Evolutionary conservation across 2,888 invertebrate genomes (phyloP), one percentile per base, ranked within the genome.

Genomic region (Craniophora ligustri): DNA sequence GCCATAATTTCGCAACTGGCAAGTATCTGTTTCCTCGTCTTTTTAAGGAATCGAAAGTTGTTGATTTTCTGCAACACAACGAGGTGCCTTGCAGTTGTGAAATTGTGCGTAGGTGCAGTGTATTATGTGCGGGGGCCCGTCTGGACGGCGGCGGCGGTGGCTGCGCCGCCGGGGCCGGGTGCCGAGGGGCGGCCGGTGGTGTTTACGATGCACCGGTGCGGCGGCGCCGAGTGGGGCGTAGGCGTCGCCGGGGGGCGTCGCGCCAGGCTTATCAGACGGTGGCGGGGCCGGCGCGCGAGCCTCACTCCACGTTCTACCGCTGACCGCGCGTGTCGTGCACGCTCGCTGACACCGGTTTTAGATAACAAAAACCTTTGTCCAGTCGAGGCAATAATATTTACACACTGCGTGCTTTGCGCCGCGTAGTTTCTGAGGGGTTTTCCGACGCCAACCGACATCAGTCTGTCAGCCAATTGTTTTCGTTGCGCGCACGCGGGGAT

Each of bases 281-380:
- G 88, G 92, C 90, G 91, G 92, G 90, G 92, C 87, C 82, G 89
- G 86, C 91, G 90, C 85, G 91, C 91, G 89, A 92, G 89, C 91
- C 92, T 91, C 92, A 92, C 91, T 92, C 90, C 85, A 84, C 85
- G 84, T 78, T 85, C 82, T 80, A 82, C 86, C 91, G 87, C 89
- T 87, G 91, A 66, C 87, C 92, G 92, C 84, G 90, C 89, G 89
- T 84, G 82, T 86, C 77, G 81, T 79, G 75, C 84, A 82, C 85
- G 87, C 81, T 83, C 85, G 78, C 88, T 88, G 87, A 84, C 89
- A 86, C 85, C 84, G 87, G 87, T 89, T 89, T 85, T 89, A 88
- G 90, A 91, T 91, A 90, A 92, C 92, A 89, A 91, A 91, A 92
- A 91, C 93, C 92, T 93, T 93, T 93, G 93, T 93, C 92, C 92